Percentiles rank a stretch among this genome's conserved stretches.
These are phyloP conservation scores for Xiphophorus birchmanni DNA, from an alignment of 2,797 vertebrate species.

Conservation along the genomic window DNA sequence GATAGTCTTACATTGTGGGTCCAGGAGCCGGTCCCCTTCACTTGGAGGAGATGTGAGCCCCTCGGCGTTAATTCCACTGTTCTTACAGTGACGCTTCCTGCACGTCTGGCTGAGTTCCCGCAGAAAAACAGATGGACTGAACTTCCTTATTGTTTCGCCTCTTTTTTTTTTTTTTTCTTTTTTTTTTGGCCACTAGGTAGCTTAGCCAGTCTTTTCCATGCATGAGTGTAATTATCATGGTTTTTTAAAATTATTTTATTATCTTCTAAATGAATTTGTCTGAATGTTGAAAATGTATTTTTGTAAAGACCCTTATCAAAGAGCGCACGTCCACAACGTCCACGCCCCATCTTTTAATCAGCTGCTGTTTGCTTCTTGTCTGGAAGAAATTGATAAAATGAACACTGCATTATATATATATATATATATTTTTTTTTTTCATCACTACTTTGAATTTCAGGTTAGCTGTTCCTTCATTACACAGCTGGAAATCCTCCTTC, in stretches of 20 bases:
- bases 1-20: constrained; percentile 51
- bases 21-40: constrained; percentile 49
- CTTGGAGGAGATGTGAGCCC: constrained; percentile 67
- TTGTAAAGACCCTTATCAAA: constrained; percentile 38
- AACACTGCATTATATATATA: not conserved
- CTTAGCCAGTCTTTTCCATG: constrained; percentile 25
- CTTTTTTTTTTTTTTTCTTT: constrained; percentile 28
- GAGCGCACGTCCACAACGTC: constrained; percentile 18
- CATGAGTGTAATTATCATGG: constrained; percentile 18
- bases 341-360: constrained; percentile 55
- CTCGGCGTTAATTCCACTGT: constrained; percentile 70
- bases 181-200: constrained; percentile 26
- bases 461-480: constrained; percentile 16
- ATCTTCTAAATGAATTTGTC: not conserved
- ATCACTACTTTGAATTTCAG: not conserved
- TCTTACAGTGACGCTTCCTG: constrained; percentile 62
- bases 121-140: constrained; percentile 76
- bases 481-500: constrained; percentile 22
- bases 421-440: not conserved
- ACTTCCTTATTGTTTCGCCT: constrained; percentile 61
- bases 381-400: constrained; percentile 54
- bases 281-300: constrained; percentile 6
- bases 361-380: constrained; percentile 34
- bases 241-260: not conserved
- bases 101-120: constrained; percentile 69